Evolutionary conservation across 1,140 invertebrate genomes (phyloP), one percentile per base, ranked within the genome.

Genomic region (Colletes gigas): DNA sequence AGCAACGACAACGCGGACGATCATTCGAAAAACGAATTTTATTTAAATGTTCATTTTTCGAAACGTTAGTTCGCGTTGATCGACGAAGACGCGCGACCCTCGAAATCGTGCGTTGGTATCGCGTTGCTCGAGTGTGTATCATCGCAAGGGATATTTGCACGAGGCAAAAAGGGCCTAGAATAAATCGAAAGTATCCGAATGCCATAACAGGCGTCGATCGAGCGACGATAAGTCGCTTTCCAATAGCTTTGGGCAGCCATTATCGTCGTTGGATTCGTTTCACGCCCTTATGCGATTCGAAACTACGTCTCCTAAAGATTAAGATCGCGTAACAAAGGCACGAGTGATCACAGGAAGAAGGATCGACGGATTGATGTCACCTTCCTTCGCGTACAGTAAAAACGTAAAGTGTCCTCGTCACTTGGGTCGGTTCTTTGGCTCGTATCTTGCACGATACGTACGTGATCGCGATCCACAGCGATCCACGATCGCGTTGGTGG

Each of bases 301-400:
- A 50, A 39, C 19, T 9, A 0, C 9, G n/a, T 52, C 2, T 60
- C 44, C 44, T 69, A 69, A n/a, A 6, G 15, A 50, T 55, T 66
- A 30, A 66, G 10, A 63, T 55, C 41, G 65, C 41, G 50, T 73
- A 59, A 66, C 60, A 41, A 80, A 80, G 71, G 78, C 78, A 80
- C 70, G 55, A 50, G 63, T 66, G 63, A 75, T 80, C 78, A 75
- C 78, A 80, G 70, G 55, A 67, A 60, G 63, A 74, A 55, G 70
- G 52, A 66, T n/a, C 65, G 5, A 44, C 5, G 19, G 15, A 21
- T n/a, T 72, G 3, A 5, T 50, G 68, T 72, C 44, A 80, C 71
- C 78, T 80, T 80, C 72, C 72, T 19, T 62, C 62, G 78, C 54
- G 57, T 80, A 59, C 41, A 41, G 19, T 47, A 15, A 73, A 17